A percentile compares a stretch with the other conserved stretches of the same genome.
These are phyloP conservation scores for Suillia variegata DNA, from an alignment of 2,888 invertebrate species.

Conservation along the genomic window DNA sequence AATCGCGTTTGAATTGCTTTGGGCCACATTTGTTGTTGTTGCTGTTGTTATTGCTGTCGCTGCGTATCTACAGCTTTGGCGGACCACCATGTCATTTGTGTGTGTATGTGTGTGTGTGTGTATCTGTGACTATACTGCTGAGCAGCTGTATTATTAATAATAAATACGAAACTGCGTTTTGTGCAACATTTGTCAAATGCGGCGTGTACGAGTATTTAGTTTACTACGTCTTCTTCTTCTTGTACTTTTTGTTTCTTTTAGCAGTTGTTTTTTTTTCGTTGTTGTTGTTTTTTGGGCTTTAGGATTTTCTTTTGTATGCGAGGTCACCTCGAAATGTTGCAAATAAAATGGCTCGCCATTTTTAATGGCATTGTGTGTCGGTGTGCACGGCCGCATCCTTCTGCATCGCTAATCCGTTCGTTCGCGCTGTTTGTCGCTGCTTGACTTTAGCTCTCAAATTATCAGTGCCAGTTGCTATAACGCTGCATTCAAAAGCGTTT, in stretches of 20 bases:
- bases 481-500: slow-evolving; percentile 14
- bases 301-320: slow-evolving; percentile 25
- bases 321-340: slow-evolving; percentile 50
- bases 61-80: neutral
- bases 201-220: neutral
- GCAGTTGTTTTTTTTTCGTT: neutral
- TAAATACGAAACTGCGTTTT: neutral
- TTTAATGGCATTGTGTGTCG: slow-evolving; percentile 56
- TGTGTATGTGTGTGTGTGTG: neutral
- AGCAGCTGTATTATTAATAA: slow-evolving; percentile 10
- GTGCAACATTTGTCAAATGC: neutral
- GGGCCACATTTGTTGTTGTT: slow-evolving; percentile 30
- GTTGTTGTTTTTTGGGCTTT: neutral
- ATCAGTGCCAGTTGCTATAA: neutral
- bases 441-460: slow-evolving; percentile 19
- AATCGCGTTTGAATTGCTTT: slow-evolving; percentile 58
- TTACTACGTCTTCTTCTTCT: no score
- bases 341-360: slow-evolving; percentile 53
- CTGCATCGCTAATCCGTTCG: neutral
- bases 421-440: slow-evolving; percentile 18
- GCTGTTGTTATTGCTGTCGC: neutral
- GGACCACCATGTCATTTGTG: neutral
- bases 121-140: neutral
- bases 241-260: neutral
- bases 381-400: slow-evolving; percentile 37